A percentile compares a stretch with the other conserved stretches of the same genome.
These are phyloP conservation scores for Zosterops borbonicus DNA, from an alignment of 2,113 vertebrate genomes.

Conservation along the genomic window DNA sequence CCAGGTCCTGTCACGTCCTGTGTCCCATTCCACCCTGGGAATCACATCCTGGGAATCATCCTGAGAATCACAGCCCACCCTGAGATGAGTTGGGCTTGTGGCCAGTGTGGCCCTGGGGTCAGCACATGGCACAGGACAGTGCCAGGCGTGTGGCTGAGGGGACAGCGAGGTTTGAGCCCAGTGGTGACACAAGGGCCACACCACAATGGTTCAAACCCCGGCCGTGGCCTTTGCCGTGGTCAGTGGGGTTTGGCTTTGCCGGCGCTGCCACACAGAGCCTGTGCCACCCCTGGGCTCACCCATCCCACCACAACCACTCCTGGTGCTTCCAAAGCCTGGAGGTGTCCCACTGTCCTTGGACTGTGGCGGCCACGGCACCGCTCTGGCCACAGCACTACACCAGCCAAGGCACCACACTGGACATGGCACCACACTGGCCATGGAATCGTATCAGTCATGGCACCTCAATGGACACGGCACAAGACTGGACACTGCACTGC, in stretches of 20 bases:
- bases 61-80: neutral
- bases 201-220: fast-evolving
- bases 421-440: fast-evolving
- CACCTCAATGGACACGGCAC: too few species aligned
- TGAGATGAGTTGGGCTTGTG: fast-evolving
- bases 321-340: neutral
- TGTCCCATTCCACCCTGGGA: neutral
- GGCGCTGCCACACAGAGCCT: fast-evolving
- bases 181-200: neutral
- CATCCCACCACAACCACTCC: neutral
- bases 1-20: neutral
- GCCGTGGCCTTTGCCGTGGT: fast-evolving
- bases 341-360: neutral
- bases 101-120: neutral
- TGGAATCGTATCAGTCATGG: fast-evolving
- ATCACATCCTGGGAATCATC: neutral
- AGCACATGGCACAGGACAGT: neutral
- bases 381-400: too few species aligned
- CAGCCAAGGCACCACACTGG: fast-evolving
- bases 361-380: fast-evolving
- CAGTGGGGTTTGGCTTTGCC: neutral
- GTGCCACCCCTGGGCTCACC: neutral
- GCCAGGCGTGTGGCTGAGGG: fast-evolving
- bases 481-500: fast-evolving
- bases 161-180: neutral